These are phyloP conservation scores for Xenopus borealis DNA, from an alignment of 2,113 vertebrate genomes.

Conservation along the genomic window DNA sequence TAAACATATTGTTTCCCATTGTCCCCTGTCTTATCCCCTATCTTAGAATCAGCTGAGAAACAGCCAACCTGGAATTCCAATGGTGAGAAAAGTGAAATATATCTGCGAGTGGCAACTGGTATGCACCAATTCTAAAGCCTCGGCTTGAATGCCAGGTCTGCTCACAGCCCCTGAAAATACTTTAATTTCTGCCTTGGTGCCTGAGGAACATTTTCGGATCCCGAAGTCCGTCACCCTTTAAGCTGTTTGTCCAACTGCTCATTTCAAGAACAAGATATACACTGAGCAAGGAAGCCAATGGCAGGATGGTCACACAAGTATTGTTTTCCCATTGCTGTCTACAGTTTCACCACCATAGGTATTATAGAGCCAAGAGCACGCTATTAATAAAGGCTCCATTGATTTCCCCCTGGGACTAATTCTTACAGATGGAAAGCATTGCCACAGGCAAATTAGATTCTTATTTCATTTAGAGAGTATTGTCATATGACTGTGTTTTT, in stretches of 20 bases:
- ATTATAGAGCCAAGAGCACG: constrained; percentile 58
- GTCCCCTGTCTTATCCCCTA: no score
- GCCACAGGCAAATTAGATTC: constrained; percentile 62
- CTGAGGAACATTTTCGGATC: constrained; percentile 46
- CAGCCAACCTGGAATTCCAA: no score
- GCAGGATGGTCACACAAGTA: constrained; percentile 67
- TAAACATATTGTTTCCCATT: no score
- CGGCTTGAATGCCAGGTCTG: constrained; percentile 43
- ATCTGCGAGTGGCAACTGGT: not conserved
- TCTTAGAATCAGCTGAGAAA: no score
- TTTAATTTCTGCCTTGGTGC: constrained; percentile 57
- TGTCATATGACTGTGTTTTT: constrained; percentile 60
- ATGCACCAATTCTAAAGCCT: constrained; percentile 43
- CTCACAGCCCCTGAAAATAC: not conserved
- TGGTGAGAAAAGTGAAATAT: no score
- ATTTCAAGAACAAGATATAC: constrained; percentile 51
- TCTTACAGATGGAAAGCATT: constrained; percentile 60
- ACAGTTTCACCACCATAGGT: constrained; percentile 60
- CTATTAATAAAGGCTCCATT: constrained; percentile 63
- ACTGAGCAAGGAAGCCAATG: constrained; percentile 51
- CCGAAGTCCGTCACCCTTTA: constrained; percentile 54
- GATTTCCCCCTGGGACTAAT: constrained; percentile 62
- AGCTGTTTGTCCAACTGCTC: constrained; percentile 57
- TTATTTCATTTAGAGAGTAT: constrained; percentile 59
- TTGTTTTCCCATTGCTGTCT: constrained; percentile 64